Evolutionary conservation across 2,888 invertebrate genomes (phyloP).

Genomic region (Toxonevra muliebris): DNA sequence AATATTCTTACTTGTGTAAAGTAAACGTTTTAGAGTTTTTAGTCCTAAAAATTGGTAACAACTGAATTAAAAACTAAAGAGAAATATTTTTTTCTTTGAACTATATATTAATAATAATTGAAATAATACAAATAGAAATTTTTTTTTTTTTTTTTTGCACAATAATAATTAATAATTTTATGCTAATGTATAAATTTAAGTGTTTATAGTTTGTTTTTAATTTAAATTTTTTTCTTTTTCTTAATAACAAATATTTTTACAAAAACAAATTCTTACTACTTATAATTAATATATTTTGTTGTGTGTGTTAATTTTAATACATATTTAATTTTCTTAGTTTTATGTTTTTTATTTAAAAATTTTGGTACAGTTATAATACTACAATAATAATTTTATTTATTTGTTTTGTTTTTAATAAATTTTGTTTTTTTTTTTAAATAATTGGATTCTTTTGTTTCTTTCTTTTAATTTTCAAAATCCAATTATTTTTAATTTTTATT

Average conservation of each 20-base stretch:
- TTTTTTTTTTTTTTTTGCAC: too few species aligned
- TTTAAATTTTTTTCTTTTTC: too few species aligned
- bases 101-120: background rate
- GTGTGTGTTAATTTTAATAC: background rate
- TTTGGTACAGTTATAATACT: constrained; percentile 48
- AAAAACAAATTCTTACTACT: constrained; percentile 10
- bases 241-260: too few species aligned
- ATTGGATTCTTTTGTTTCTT: background rate
- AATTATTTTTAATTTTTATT: background rate
- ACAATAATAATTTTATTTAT: constrained; percentile 24
- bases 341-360: constrained; percentile 34
- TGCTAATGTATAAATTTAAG: background rate
- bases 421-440: constrained; percentile 3
- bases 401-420: too few species aligned
- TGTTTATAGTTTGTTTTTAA: constrained; percentile 8
- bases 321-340: constrained; percentile 12
- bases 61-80: background rate
- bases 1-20: background rate
- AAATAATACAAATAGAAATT: too few species aligned
- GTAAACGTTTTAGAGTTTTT: background rate
- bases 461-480: background rate
- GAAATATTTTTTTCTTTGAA: constrained; percentile 7
- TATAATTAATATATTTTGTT: constrained; percentile 11
- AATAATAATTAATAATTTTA: too few species aligned
- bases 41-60: background rate